Evolutionary conservation across 2,113 vertebrate species (phyloP).

Genomic region (Brachypodius melanocephalos): DNA sequence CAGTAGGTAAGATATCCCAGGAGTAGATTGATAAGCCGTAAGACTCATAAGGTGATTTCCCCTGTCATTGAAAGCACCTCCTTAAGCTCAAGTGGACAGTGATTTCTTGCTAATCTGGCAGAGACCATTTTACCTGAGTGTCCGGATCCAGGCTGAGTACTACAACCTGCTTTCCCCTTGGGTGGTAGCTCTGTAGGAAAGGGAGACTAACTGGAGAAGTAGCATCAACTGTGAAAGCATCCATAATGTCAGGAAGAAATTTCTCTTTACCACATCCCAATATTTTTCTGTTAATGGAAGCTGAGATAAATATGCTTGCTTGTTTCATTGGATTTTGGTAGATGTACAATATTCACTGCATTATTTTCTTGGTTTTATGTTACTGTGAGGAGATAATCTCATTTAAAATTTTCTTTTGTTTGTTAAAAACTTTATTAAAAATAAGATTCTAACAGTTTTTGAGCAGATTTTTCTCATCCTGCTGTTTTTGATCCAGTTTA

Average conservation of each 20-base stretch:
- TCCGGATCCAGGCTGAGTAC: neutral
- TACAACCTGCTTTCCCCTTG: neutral
- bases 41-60: neutral
- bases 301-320: neutral
- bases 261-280: neutral
- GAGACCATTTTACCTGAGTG: neutral
- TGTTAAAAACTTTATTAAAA: neutral
- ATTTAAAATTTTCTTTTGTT: neutral
- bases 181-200: neutral
- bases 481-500: neutral
- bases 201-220: neutral
- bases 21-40: neutral
- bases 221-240: neutral
- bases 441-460: neutral
- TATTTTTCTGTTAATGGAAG: neutral
- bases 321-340: neutral
- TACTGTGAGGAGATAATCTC: neutral
- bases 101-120: neutral
- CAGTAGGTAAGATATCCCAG: neutral
- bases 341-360: neutral
- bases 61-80: neutral
- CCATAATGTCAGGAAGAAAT: neutral
- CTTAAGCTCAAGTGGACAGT: neutral
- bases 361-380: neutral
- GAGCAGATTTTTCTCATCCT: neutral